phyloP scores from a whole-genome alignment of 2,113 vertebrate species.

The Neomonachus schauinslandi region DNA sequence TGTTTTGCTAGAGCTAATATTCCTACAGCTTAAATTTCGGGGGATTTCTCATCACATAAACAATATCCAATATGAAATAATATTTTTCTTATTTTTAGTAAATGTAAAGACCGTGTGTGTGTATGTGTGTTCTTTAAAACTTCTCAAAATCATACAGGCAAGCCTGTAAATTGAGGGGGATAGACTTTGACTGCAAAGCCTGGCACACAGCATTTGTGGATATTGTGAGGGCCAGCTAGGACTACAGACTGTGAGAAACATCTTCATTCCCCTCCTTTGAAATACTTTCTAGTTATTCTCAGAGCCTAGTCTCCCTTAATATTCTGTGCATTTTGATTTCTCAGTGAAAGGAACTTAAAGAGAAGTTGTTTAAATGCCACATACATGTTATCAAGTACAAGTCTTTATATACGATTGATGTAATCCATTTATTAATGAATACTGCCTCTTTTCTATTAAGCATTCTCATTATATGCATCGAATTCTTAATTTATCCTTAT shows the following conservation, averaged over 20 bases:
- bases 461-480: neutral
- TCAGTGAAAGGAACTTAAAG: neutral
- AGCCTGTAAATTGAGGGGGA: neutral
- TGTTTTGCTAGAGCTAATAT: slow-evolving; percentile 8
- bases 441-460: neutral
- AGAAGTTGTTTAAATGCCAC: neutral
- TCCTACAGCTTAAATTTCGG: neutral
- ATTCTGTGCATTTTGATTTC: neutral
- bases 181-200: neutral
- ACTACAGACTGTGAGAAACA: neutral
- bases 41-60: neutral
- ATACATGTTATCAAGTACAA: neutral
- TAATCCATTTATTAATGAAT: neutral
- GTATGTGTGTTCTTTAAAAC: neutral
- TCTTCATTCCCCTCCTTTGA: neutral
- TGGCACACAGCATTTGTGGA: neutral
- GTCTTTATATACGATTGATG: neutral
- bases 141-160: neutral
- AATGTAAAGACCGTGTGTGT: neutral
- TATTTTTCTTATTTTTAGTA: neutral
- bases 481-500: neutral
- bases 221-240: neutral
- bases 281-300: neutral
- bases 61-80: neutral
- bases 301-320: neutral